Evolutionary conservation across 2,797 vertebrate species (phyloP), one percentile per base, ranked within the genome.

Genomic region (Podarcis siculus): DNA sequence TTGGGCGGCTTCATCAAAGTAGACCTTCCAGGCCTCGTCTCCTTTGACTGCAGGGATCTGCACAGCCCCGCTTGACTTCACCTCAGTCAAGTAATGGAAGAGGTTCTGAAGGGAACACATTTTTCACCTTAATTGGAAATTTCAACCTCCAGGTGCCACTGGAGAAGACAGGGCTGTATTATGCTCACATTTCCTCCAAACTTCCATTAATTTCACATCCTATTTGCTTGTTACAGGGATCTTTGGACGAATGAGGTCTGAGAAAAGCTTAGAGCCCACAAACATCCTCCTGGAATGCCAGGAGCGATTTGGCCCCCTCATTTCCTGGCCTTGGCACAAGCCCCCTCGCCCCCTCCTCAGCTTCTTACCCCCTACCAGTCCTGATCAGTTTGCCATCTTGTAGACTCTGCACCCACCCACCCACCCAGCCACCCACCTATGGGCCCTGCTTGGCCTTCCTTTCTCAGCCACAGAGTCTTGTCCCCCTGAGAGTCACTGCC

Each of bases 11-110:
- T 98, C 98, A 86, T 99, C 98, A 93, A 97, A 99, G 96, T 99
- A 99, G 90, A 99, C 99, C 95, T 99, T 99, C 99, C 99, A 99
- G 78, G 98, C 99, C 90, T 99, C 99, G 21, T 99, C 99, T 2
- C 98, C 99, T 96, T 97, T 98, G 94, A 99, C 98, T 91, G 98
- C 97, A 0, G 99, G 99, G 93, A 99, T 99, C 95, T 98, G 99
- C 95, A 99, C 99, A 9, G 95, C 97, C 6, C 99, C 99, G 0
- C 92, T 96, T 89, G 95, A 98, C 95, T 98, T 98, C 87, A 98
- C 97, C 96, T 99, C 99, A 0, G 98, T 99, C 97, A 99, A 95
- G 95, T 97, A 98, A 96, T 99, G 98, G 96, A 99, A 99, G 77
- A 99, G 97, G 96, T 98, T 99, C 99, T 99, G 95, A 85, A 96